Conservation (phyloP, 2,113 vertebrate species). For the Todiramphus chloris region DNA sequence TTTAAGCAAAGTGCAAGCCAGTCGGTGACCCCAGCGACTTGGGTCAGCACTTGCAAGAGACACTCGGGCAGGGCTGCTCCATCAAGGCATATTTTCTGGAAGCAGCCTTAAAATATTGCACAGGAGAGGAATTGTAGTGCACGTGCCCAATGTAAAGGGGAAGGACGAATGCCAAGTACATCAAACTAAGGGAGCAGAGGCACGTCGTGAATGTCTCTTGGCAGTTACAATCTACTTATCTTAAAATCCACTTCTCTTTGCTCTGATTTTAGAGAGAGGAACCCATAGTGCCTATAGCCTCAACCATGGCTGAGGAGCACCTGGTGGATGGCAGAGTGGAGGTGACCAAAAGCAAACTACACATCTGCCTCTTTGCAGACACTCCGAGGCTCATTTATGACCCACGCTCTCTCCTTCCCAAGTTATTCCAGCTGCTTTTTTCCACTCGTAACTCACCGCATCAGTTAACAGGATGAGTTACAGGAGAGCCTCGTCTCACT, state of each 20-base stretch:
- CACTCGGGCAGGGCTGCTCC: neutral
- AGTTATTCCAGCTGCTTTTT: neutral
- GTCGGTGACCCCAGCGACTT: neutral
- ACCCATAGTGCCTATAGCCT: neutral
- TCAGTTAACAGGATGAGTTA: neutral
- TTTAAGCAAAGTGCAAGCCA: neutral
- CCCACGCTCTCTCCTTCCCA: rapidly evolving
- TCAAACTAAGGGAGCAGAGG: neutral
- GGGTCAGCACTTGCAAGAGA: neutral
- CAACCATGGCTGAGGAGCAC: neutral
- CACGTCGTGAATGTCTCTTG: neutral
- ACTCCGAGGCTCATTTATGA: neutral
- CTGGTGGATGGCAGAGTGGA: neutral
- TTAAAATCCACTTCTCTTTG: neutral
- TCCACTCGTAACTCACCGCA: rapidly evolving
- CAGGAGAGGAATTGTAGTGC: neutral
- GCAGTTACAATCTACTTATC: neutral
- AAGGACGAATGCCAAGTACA: neutral
- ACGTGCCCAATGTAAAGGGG: neutral
- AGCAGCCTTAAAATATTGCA: neutral
- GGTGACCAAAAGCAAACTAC: neutral
- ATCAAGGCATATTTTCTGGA: neutral
- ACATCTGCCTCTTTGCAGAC: neutral
- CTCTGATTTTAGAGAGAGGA: neutral
- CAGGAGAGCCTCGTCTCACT: neutral